These are phyloP conservation scores for Carpatolechia fugitivella DNA, from an alignment of 2,888 invertebrate genomes.

Conservation along the genomic window DNA sequence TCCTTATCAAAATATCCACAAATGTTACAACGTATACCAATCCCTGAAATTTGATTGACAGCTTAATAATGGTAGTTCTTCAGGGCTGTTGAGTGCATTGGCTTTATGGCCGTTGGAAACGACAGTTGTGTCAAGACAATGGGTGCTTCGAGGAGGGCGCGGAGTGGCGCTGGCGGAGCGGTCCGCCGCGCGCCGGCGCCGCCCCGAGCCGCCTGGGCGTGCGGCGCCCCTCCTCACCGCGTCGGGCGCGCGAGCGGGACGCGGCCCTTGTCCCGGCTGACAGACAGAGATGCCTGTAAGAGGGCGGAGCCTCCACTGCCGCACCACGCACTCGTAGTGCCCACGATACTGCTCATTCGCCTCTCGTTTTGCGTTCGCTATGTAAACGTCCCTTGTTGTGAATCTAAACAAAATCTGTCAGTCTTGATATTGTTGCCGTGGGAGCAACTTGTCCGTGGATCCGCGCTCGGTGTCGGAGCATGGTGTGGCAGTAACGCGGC, in stretches of 20 bases:
- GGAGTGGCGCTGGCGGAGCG: conserved; percentile 44
- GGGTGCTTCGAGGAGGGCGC: conserved; percentile 42
- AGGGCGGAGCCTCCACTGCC: conserved; percentile 43
- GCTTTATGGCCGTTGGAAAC: conserved; percentile 24
- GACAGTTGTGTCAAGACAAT: conserved; percentile 50
- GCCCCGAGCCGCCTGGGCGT: conserved; percentile 20
- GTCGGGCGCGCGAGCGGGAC: conserved; percentile 29
- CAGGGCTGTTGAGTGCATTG: conserved; percentile 16
- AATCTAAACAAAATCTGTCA: conserved; percentile 87
- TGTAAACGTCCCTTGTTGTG: conserved; percentile 91
- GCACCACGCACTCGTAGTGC: conserved; percentile 43
- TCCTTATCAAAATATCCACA: not conserved
- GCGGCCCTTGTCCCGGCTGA: conserved; percentile 13
- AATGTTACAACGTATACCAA: not conserved
- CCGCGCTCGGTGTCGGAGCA: conserved; percentile 54
- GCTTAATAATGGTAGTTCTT: conserved; percentile 11
- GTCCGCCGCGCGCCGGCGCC: conserved; percentile 32
- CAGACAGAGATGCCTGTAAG: conserved; percentile 34
- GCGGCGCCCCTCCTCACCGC: not conserved
- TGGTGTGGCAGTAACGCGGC: conserved; percentile 60
- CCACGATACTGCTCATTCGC: conserved; percentile 70
- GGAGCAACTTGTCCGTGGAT: conserved; percentile 62
- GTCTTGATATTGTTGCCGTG: conserved; percentile 81
- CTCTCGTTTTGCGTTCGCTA: conserved; percentile 80
- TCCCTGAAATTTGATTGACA: conserved; percentile 12